These are phyloP conservation scores for Dascillus cervinus DNA, from an alignment of 2,888 invertebrate genomes.

Conservation along the genomic window DNA sequence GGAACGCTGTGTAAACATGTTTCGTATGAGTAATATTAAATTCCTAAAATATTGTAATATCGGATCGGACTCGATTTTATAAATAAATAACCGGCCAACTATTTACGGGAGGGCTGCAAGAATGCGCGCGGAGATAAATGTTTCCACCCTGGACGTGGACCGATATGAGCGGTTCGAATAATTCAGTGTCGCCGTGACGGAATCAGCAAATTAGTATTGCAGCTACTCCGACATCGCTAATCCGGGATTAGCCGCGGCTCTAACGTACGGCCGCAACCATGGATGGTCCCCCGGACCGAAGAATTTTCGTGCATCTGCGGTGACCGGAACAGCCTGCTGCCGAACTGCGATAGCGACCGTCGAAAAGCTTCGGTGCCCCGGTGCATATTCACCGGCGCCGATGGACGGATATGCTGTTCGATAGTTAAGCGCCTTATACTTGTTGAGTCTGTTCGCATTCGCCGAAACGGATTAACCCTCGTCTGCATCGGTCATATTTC, in stretches of 20 bases:
- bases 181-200: slow-evolving; percentile 43
- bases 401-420: too few relatives aligned
- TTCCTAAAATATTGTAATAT: slow-evolving; percentile 29
- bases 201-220: slow-evolving; percentile 46
- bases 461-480: slow-evolving; percentile 12
- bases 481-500: slow-evolving; percentile 2
- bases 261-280: slow-evolving; percentile 37
- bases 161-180: slow-evolving; percentile 31
- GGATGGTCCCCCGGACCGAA: too few relatives aligned
- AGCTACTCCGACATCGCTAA: slow-evolving; percentile 43
- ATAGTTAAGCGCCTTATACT: slow-evolving; percentile 23
- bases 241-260: slow-evolving; percentile 41
- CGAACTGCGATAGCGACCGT: not conserved
- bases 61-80: slow-evolving; percentile 18
- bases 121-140: slow-evolving; percentile 17
- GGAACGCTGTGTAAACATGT: too few relatives aligned
- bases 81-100: slow-evolving; percentile 22
- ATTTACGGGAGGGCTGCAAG: slow-evolving; percentile 18
- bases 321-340: too few relatives aligned
- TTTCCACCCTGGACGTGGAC: too few relatives aligned
- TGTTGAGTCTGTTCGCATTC: slow-evolving; percentile 24
- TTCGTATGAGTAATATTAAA: slow-evolving; percentile 24
- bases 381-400: too few relatives aligned
- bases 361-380: not conserved
- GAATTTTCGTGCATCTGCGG: too few relatives aligned